Percentiles rank a stretch among this genome's conserved stretches.
Evolutionary conservation across 2,797 vertebrate species (phyloP).

Genomic region (Loriculus beryllinus): DNA sequence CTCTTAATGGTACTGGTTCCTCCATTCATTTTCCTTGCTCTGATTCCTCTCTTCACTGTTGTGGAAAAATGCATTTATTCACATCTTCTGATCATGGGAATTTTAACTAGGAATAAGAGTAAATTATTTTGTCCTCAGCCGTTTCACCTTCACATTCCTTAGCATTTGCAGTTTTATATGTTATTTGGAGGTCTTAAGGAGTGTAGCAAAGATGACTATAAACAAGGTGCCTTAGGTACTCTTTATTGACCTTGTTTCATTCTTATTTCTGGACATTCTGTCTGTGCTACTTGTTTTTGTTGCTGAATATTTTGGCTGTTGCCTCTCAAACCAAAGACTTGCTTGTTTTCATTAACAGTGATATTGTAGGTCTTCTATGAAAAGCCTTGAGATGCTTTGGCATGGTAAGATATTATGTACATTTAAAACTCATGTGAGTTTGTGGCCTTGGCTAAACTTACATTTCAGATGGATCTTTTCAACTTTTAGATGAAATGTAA

Average conservation of each 20-base stretch:
- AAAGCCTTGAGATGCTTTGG: constrained; percentile 46
- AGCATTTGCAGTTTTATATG: constrained; percentile 31
- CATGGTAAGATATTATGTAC: not conserved
- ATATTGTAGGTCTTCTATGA: not conserved
- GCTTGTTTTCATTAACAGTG: constrained; percentile 38
- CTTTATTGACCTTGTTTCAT: constrained; percentile 74
- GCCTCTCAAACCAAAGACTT: constrained; percentile 78
- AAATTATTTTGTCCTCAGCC: constrained; percentile 14
- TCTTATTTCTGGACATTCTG: constrained; percentile 50
- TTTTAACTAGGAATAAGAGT: constrained; percentile 20
- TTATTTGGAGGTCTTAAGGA: constrained; percentile 69
- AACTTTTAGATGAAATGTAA: constrained; percentile 34
- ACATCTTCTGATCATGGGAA: not conserved
- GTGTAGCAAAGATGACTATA: constrained; percentile 73
- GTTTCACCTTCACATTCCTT: constrained; percentile 65
- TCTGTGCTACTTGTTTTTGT: constrained; percentile 53
- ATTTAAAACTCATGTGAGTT: constrained; percentile 44
- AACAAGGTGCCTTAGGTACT: constrained; percentile 79
- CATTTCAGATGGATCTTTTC: constrained; percentile 41
- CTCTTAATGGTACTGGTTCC: not conserved
- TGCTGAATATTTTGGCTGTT: constrained; percentile 54
- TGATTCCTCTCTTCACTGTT: not conserved
- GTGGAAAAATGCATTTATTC: not conserved
- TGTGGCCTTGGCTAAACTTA: constrained; percentile 59
- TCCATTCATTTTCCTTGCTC: not conserved